Evolutionary conservation across 23 tunicate species (phyloP), one percentile per base, ranked within the genome.

Genomic region (Halocynthia aurantium): DNA sequence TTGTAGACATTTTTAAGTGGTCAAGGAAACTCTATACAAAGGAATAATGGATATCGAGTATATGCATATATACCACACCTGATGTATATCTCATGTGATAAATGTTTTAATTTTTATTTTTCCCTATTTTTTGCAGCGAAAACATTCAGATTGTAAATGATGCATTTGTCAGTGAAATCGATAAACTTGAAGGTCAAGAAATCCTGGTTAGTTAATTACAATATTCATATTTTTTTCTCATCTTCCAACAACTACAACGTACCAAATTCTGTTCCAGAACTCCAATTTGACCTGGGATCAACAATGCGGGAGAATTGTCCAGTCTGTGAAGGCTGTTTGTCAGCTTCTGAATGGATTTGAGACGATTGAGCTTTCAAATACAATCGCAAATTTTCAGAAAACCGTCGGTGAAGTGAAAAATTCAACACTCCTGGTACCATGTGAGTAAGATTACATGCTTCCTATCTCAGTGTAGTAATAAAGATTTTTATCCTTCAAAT

Each of bases 291-390:
- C 50, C 50, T 8, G 62, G 21, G 78, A 70, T 15, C 95, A 88
- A 17, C 84, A 78, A 51, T 64, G 72, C 57, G 96, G 84, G 6
- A 73, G 96, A 7, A 78, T 84, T 17, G 61, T 68, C 18, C 95
- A 88, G 65, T 55, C 95, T 8, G 87, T 88, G 57, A 84, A 83
- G 18, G 95, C 95, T 15, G 58, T 81, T 44, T 80, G 83, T 53
- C 73, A 67, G 53, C 77, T 78, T n/a, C 66, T 88, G 71, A 84
- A 81, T 10, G 73, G 74, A 67, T 51, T 88, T 17, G 95, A 88
- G 69, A 68, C 76, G 18, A 15, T 15, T 17, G 87, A 83, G 12
- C 52, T 88, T 8, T 52, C 88, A 0, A 77, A 88, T 7, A 51
- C 63, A 44, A 57, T 79, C 21, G 65, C 77, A 50, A 78, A 73